Conservation (phyloP, 2,888 invertebrate species). For the Rhabditoides inermis region DNA sequence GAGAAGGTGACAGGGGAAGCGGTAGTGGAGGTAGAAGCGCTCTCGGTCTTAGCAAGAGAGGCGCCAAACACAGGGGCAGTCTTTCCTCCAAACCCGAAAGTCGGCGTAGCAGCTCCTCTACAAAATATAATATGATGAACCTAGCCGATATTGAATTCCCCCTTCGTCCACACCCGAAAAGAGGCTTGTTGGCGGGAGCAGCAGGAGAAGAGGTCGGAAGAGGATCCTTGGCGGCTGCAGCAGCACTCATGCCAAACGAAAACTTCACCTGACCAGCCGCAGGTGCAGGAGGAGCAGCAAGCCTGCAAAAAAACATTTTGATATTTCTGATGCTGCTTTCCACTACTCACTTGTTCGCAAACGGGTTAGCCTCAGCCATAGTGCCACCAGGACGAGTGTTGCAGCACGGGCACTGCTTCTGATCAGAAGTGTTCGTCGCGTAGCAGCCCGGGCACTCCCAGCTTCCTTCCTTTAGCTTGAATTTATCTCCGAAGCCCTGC, state of each 20-base stretch:
- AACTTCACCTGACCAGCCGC: slow-evolving; percentile 3
- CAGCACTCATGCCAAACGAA: slow-evolving; percentile 6
- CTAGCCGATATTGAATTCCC: too few species aligned
- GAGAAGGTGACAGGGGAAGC: slow-evolving; percentile 1
- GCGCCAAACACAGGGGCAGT: too few species aligned
- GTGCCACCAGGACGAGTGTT: slow-evolving; percentile 25
- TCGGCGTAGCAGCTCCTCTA: too few species aligned
- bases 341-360: slow-evolving; percentile 4
- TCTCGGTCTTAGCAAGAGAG: too few species aligned
- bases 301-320: not conserved
- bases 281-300: not conserved
- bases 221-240: slow-evolving; percentile 1
- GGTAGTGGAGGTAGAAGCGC: not conserved
- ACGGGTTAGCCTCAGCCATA: slow-evolving; percentile 4
- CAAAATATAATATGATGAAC: too few species aligned
- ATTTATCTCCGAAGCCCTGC: slow-evolving; percentile 29
- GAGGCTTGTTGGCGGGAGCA: not conserved
- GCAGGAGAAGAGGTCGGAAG: too few species aligned
- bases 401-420: slow-evolving; percentile 20
- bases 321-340: not conserved
- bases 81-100: too few species aligned
- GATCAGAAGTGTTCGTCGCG: slow-evolving; percentile 11
- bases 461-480: slow-evolving; percentile 26
- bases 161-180: not conserved
- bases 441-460: slow-evolving; percentile 38